phyloP scores from a whole-genome alignment of 1,140 invertebrate species.

The Papilio aristodemus region DNA sequence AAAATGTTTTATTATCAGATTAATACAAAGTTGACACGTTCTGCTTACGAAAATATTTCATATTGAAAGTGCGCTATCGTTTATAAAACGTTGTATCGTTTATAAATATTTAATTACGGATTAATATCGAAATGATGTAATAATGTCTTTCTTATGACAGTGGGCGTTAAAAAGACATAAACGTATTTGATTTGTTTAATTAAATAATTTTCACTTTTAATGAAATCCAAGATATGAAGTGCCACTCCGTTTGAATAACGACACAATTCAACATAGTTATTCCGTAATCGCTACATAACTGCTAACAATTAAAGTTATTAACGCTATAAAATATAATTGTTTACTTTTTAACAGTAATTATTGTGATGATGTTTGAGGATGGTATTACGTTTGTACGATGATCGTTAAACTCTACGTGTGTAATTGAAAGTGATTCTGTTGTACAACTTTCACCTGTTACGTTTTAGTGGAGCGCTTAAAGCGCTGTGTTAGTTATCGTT shows the following conservation, averaged over 20 bases:
- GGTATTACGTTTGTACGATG: neutral
- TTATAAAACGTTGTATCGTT: neutral
- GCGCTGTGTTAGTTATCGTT: constrained; percentile 14
- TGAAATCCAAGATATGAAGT: neutral
- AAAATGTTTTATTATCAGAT: neutral
- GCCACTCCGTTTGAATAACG: neutral
- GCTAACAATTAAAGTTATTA: constrained; percentile 15
- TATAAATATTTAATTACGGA: too few species aligned
- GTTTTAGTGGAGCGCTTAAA: constrained; percentile 18
- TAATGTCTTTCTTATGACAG: neutral
- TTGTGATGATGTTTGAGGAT: constrained; percentile 1
- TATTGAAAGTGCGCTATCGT: neutral
- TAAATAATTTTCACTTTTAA: constrained; percentile 1
- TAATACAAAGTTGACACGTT: neutral
- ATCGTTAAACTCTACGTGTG: constrained; percentile 9
- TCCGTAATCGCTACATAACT: constrained; percentile 14
- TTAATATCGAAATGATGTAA: too few species aligned
- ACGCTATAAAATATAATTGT: constrained; percentile 13
- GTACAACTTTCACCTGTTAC: constrained; percentile 25
- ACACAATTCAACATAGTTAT: constrained; percentile 5
- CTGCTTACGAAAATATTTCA: neutral
- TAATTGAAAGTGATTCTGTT: constrained; percentile 27
- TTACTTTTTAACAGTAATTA: constrained; percentile 17
- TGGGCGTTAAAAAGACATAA: neutral
- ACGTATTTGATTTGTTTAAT: neutral